Evolutionary conservation across 2,888 invertebrate species (phyloP).

Genomic region (Tetrapedia diversipes): DNA sequence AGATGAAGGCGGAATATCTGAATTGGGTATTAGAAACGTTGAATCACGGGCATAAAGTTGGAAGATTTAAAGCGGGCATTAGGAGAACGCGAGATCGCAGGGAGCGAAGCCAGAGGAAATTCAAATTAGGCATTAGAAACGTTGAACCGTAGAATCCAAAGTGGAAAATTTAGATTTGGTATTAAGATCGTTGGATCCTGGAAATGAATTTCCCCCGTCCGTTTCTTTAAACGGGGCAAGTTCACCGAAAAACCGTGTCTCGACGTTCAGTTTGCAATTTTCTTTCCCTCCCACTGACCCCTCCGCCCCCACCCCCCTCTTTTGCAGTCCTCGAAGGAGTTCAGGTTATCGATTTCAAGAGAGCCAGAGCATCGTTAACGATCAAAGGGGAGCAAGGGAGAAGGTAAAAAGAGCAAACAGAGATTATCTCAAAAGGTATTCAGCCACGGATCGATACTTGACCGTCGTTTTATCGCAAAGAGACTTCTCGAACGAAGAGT

Average conservation of each 20-base stretch:
- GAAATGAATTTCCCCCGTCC: background rate
- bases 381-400: background rate
- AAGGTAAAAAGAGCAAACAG: background rate
- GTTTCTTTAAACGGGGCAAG: background rate
- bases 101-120: conserved; percentile 2
- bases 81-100: background rate
- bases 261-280: background rate
- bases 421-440: conserved; percentile 13
- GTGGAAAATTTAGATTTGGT: conserved; percentile 12
- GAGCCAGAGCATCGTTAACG: conserved; percentile 1
- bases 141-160: conserved; percentile 3
- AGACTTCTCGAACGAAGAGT: conserved; percentile 10
- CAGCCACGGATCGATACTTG: conserved; percentile 24
- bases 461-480: conserved; percentile 15
- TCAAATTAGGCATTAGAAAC: conserved; percentile 30
- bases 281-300: background rate
- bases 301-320: too few species aligned
- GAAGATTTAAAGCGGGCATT: conserved; percentile 9
- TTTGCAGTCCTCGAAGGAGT: too few species aligned
- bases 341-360: conserved; percentile 10
- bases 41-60: conserved; percentile 2
- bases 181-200: background rate
- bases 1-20: background rate
- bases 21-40: conserved; percentile 18
- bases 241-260: background rate